Conservation (phyloP, 2,797 vertebrate genomes). For the Chaetodon trifasciatus region DNA sequence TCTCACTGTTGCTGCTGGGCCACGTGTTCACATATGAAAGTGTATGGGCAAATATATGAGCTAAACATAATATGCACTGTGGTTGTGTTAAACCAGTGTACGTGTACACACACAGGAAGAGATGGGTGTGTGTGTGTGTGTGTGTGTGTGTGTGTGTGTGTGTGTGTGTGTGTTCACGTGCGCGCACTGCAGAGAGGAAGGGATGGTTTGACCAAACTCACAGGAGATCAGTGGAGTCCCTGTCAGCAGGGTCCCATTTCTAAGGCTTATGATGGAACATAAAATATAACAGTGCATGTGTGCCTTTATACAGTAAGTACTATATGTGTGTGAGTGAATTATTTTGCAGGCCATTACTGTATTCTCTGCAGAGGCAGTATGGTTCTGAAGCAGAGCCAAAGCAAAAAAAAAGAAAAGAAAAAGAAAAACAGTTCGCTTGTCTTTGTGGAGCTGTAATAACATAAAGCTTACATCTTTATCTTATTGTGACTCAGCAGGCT, state of each 20-base stretch:
- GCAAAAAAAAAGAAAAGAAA: background rate
- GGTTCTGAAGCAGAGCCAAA: conserved; percentile 51
- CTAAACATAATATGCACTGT: conserved; percentile 8
- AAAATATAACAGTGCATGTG: conserved; percentile 60
- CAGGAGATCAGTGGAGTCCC: conserved; percentile 58
- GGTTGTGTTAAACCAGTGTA: conserved; percentile 6
- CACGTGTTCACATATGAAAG: conserved; percentile 22
- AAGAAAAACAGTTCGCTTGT: conserved; percentile 13
- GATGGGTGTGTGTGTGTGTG: background rate
- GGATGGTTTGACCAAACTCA: conserved; percentile 55
- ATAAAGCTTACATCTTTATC: conserved; percentile 56
- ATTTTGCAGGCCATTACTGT: conserved; percentile 1
- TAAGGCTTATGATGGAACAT: conserved; percentile 51
- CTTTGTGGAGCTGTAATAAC: conserved; percentile 50
- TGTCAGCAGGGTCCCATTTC: conserved; percentile 55
- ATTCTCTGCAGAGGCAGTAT: conserved; percentile 35
- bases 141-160: conserved; percentile 6
- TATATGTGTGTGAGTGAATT: conserved; percentile 1
- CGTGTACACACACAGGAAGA: background rate
- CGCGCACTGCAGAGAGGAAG: too few relatives aligned
- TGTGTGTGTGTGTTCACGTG: conserved; percentile 3
- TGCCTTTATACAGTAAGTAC: conserved; percentile 20
- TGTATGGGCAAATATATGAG: conserved; percentile 26
- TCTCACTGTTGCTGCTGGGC: background rate
- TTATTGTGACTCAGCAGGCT: conserved; percentile 59